Base-by-base conservation (phyloP, 2,888 invertebrate genomes). In the Eilema depressum region DNA sequence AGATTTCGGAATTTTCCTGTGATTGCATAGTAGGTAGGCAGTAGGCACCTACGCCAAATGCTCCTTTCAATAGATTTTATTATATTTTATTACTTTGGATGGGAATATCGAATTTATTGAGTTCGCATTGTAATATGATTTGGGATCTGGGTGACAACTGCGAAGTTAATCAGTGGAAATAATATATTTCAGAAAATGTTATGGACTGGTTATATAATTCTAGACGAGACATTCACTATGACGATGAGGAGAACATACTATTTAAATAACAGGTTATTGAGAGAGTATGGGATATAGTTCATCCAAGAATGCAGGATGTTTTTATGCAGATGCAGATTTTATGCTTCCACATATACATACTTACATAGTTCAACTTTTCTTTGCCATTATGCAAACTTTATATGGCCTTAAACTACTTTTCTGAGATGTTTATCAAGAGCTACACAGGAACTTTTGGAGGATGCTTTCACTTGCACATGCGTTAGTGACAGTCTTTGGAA, bases 101-200 rank as follows among this genome's bases (percentile, higher is more conserved):
- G 47, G 17, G 11, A 47, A 25, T 64, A 26, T 47, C 28, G 25
- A 64, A 64, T 53, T 28, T 53, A 53, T 53, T 53, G 53, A n/a
- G 53, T 53, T 53, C 53, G 53, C n/a, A 53, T n/a, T 53, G n/a
- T 53, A n/a, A 53, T n/a, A 20, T 53, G 53, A 53, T 53, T 53
- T 53, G 7, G 47, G 20, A 47, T 47, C 12, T 47, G 47, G 7
- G 47, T 47, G 47, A 20, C 47, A 47, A 47, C 20, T 47, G 47
- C 12, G 17, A 47, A 47, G 20, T 47, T 20, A 47, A 47, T 47
- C 47, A 47, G 20, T 53, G 20, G n/a, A n/a, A 53, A 53, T 53
- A n/a, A 10, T n/a, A 53, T 53, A 20, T 53, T 53, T 53, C 53
- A 53, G 53, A 53, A 53, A 53, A 10, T 53, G 53, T 20, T 53